Percentiles rank a stretch among this genome's conserved stretches.
Conservation (phyloP, 2,888 invertebrate species). For the Drosophila siamana region DNA sequence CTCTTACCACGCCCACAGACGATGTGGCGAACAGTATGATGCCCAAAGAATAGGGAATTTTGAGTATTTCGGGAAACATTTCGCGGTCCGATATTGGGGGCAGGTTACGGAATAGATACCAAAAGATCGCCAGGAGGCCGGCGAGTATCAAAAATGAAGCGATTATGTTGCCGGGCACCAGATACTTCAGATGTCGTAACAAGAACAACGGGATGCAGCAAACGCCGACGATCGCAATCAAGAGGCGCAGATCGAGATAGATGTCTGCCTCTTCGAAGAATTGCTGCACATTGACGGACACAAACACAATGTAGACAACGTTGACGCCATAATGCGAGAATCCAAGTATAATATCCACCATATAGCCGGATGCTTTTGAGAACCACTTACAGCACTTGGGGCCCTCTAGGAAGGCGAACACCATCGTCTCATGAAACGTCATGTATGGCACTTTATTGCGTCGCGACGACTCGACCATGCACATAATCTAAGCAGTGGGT, state of each 20-base stretch:
- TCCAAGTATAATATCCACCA: slow-evolving; percentile 91
- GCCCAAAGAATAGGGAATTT: slow-evolving; percentile 93
- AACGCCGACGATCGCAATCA: slow-evolving; percentile 87
- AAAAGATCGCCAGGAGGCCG: slow-evolving; percentile 88
- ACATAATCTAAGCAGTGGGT: slow-evolving; percentile 36
- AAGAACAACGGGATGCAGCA: slow-evolving; percentile 89
- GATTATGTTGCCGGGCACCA: slow-evolving; percentile 95
- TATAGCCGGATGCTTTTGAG: slow-evolving; percentile 50
- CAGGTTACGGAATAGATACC: slow-evolving; percentile 90
- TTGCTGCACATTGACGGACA: slow-evolving; percentile 92
- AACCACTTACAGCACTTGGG: slow-evolving; percentile 25
- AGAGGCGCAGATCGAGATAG: slow-evolving; percentile 85
- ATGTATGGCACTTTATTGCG: slow-evolving; percentile 39
- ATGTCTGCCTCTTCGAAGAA: slow-evolving; percentile 87
- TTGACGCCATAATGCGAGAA: slow-evolving; percentile 97
- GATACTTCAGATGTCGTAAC: slow-evolving; percentile 90
- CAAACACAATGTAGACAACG: slow-evolving; percentile 97
- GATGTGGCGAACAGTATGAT: slow-evolving; percentile 95
- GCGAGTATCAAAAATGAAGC: slow-evolving; percentile 94
- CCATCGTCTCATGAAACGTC: slow-evolving; percentile 47
- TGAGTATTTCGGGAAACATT: slow-evolving; percentile 81
- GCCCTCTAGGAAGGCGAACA: slow-evolving; percentile 43
- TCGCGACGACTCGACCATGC: slow-evolving; percentile 51
- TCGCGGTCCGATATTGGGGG: slow-evolving; percentile 83
- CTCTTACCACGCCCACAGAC: slow-evolving; percentile 90